Evolutionary conservation across 2,888 invertebrate genomes (phyloP), one percentile per base, ranked within the genome.

Genomic region (Lepidocyrtoides sp.): DNA sequence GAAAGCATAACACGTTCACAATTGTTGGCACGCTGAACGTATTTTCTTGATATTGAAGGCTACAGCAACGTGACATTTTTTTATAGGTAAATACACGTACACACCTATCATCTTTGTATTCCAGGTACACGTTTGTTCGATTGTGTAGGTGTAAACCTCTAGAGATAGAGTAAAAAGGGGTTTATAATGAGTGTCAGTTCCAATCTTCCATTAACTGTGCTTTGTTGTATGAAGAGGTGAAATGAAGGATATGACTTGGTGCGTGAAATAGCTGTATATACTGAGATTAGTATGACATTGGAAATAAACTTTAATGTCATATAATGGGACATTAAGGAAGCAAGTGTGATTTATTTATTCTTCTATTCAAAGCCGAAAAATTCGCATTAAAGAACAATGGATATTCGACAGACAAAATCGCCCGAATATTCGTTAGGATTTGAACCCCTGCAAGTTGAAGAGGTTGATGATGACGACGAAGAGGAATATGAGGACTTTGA

Each of bases 401-500:
- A 82, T 44, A 83, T 60, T 36, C 83, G 63, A 1, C 82, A 77
- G 29, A 48, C 91, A n/a, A 89, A 44, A 20, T 84, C 63, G 48
- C 85, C 85, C 0, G 48, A 90, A 32, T 92, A 90, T 41, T 91
- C 87, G 23, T n/a, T 72, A 23, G 93, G 93, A 8, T 94, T 93
- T 77, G 94, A 94, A 51, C 94, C 94, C 0, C 92, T 94, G 17
- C 89, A 93, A 41, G 93, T 94, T 2, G 93, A 91, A 44, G 94
- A 94, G 91, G 69, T 79, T 8, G 79, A 83, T 29, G 85, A 79
- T 36, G 41, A 44, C 41, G 83, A 89, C 3, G 77, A 83, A 23
- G 72, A 54, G 26, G 63, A 41, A n/a, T 81, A 91, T 12, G 69
- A 75, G 29, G 75, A 86, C n/a, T 69, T 82, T 57, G 81, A 69